Evolutionary conservation across 1,140 invertebrate species (phyloP), one percentile per base, ranked within the genome.

Genomic region (Thrips palmi): DNA sequence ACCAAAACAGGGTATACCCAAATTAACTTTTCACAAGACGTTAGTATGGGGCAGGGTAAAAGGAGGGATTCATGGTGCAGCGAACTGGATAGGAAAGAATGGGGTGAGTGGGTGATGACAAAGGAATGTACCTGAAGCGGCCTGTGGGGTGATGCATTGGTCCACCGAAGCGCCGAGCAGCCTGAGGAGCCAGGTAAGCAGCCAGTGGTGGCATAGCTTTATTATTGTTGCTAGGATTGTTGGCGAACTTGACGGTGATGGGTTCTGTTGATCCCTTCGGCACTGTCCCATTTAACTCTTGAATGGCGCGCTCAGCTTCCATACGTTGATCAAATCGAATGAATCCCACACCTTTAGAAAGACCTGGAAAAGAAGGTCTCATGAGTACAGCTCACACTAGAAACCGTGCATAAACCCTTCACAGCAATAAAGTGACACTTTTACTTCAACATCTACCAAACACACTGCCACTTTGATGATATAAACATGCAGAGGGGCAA

Each of bases 171-270:
- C 83, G 69, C 42, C 84, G 63, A 50, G 77, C 64, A 48, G 71
- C 60, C 53, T 80, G 77, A 15, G 84, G 81, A 45, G 83, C 73
- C 49, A 96, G 65, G 60, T 96, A 97, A 25, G 89, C 88, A 22
- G 87, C 82, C 54, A 94, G 63, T 22, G 89, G 87, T 48, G 83
- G 80, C 56, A 91, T 70, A 42, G 82, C 81, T 61, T 88, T 88
- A 54, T 63, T 58, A 62, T 85, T 86, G 68, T 84, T 88, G 65
- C 84, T 89, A n/a, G 87, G 85, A 58, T 92, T 97, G 63, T 98
- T 98, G 43, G 94, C 94, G 62, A 99, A 98, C 65, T 99, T 98
- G 43, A 99, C 94, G 24, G 91, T 96, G 49, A 99, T 94, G 24
- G 91, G 88, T 61, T 97, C 93, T 40, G 84, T 81, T 33, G 86